Evolutionary conservation across 2,888 invertebrate species (phyloP).

Genomic region (Oscheius sp.): DNA sequence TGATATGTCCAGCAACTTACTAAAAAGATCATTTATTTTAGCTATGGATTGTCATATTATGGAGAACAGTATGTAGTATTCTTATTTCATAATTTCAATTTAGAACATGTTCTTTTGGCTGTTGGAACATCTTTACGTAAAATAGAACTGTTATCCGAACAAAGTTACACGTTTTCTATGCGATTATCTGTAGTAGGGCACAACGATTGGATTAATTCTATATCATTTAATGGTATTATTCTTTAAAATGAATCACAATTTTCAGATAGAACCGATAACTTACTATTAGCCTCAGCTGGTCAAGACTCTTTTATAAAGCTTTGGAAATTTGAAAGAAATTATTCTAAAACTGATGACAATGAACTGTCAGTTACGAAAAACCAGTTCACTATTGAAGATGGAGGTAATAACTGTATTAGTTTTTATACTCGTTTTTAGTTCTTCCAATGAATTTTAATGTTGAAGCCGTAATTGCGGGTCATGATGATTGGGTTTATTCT

Average conservation of each 20-base stretch:
- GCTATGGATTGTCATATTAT: conserved; percentile 24
- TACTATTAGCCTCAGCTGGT: conserved; percentile 46
- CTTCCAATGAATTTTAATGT: conserved; percentile 20
- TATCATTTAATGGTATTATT: conserved; percentile 55
- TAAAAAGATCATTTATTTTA: conserved; percentile 11
- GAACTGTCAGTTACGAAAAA: conserved; percentile 47
- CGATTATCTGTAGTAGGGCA: conserved; percentile 50
- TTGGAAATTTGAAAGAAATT: conserved; percentile 41
- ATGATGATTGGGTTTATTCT: conserved; percentile 94
- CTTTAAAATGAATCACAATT: neutral
- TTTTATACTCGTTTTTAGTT: neutral
- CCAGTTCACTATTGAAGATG: conserved; percentile 10
- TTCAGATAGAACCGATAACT: conserved; percentile 22
- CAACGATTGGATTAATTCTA: conserved; percentile 59
- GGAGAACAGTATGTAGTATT: neutral
- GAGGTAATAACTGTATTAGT: neutral
- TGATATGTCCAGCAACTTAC: neutral
- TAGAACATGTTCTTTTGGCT: conserved; percentile 40
- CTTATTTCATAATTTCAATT: neutral
- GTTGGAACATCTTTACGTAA: conserved; percentile 56
- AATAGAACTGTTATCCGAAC: conserved; percentile 46
- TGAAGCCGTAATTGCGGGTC: conserved; percentile 85
- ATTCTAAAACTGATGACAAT: conserved; percentile 27
- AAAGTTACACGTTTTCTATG: conserved; percentile 27
- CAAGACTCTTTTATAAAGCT: conserved; percentile 52